Evolutionary conservation across 2,797 vertebrate species (phyloP), one percentile per base, ranked within the genome.

Genomic region (Nyctalus aviator): DNA sequence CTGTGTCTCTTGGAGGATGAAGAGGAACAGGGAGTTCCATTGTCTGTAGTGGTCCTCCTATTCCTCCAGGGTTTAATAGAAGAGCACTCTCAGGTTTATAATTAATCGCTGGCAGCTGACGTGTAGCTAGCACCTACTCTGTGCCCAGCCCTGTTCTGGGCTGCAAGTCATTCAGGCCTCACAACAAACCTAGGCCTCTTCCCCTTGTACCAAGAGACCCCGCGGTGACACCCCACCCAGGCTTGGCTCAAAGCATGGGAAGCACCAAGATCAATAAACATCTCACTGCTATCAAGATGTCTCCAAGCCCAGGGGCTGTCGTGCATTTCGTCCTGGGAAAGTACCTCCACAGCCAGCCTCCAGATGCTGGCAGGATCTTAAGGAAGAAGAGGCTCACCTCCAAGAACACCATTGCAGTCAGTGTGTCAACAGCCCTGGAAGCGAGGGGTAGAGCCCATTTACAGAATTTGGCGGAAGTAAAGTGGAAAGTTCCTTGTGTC

Each of bases 81-180:
- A 46, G 5, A 15, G 3, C 11, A 41, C n/a, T 76, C 50, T 86
- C 66, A 55, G 18, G 25, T 82, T 83, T 46, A 57, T 27, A 48
- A 77, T 53, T 44, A 90, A 59, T 44, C 5, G 6, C 14, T 85
- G 23, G 32, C 83, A n/a, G 11, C n/a, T 71, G 6, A 55, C 4
- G 1, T 25, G 18, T 8, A 37, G 10, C 3, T 2, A 8, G 2
- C 23, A 10, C 46, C 23, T 46, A 0, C 35, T 21, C 35, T 79
- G 55, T 57, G 14, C 10, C 55, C 25, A 57, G 48, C 2, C 8
- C 35, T 6, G 0, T 20, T 25, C 2, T 14, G 5, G 0, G 0
- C 59, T 78, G 15, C 53, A 53, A 25, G 20, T 72, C 15, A 7
- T 25, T 86, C 14, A 30, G 66, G 66, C 32, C 15, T 4, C 66